phyloP scores from a whole-genome alignment of 1,140 invertebrate genomes.

The Diachasmimorpha longicaudata region DNA sequence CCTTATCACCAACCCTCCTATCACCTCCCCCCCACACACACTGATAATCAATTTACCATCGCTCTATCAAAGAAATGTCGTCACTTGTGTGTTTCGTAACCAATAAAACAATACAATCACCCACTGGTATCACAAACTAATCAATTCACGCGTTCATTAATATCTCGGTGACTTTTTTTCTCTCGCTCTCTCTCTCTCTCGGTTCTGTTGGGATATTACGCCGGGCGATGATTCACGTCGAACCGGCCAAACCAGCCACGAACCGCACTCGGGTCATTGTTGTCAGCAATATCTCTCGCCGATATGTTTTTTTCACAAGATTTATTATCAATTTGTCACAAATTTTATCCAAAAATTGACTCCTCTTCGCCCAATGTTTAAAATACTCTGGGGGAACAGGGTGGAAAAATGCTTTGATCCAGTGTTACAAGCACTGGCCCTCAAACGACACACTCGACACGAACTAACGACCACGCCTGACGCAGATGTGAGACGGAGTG shows the following conservation, averaged over 20 bases:
- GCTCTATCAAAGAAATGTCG: too few species aligned
- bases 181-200: too few species aligned
- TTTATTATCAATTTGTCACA: not conserved
- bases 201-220: not conserved
- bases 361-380: not conserved
- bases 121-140: too few species aligned
- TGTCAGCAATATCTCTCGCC: not conserved
- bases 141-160: too few species aligned
- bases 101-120: too few species aligned
- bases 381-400: not conserved
- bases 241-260: conserved; percentile 1
- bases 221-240: not conserved
- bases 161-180: too few species aligned
- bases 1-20: too few species aligned
- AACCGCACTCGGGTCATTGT: conserved; percentile 30
- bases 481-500: conserved; percentile 42
- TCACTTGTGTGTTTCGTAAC: too few species aligned
- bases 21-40: too few species aligned
- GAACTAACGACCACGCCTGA: conserved; percentile 51
- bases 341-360: not conserved
- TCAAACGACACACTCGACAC: not conserved
- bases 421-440: not conserved
- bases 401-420: not conserved
- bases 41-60: too few species aligned
- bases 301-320: not conserved